Base-by-base conservation (phyloP, 2,888 invertebrate species). In the Cecidostiba fungosa region DNA sequence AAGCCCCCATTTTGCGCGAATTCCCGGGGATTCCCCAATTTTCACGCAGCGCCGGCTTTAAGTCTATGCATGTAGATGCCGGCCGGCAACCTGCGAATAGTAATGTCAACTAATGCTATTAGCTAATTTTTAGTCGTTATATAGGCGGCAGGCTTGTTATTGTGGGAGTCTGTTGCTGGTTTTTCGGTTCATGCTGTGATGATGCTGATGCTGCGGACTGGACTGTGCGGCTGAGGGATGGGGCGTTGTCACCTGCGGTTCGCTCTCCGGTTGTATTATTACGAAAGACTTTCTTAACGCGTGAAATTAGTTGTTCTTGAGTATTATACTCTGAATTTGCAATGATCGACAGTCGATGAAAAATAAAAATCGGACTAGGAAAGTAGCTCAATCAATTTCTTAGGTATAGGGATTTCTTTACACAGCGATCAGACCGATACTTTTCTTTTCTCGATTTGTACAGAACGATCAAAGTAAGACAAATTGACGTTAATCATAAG, bases 1-100 rank as follows among this genome's bases (percentile, higher is more conserved):
- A 89, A 88, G 86, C 88, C 87, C 87, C 89, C 90, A 89, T 89
- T 90, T 90, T 89, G 39, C 86, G 88, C 88, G 89, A 88, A 90
- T 91, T 90, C 91, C 90, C 91, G 91, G 91, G 91, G 91, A 92
- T 92, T 91, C 91, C 92, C 91, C 91, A 91, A 92, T 92, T 92
- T 92, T 89, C 90, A 90, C 88, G 88, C 82, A 89, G 87, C 88
- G 88, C 88, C 88, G 88, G 88, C 90, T 91, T 91, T 88, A 77
- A 72, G 70, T 70, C 39, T 19, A 39, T 10, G 12, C n/a, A 43
- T 14, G 43, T 8, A 12, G 43, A 43, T 0, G 74, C 80, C 85
- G 81, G 77, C 72, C 77, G 77, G 77, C 32, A 54, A 66, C 16
- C 14, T 69, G 14, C n/a, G n/a, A n/a, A 8, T 43, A 43, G 1